Conservation (phyloP, 2,113 vertebrate genomes). For the Sarotherodon lohbergeri region DNA sequence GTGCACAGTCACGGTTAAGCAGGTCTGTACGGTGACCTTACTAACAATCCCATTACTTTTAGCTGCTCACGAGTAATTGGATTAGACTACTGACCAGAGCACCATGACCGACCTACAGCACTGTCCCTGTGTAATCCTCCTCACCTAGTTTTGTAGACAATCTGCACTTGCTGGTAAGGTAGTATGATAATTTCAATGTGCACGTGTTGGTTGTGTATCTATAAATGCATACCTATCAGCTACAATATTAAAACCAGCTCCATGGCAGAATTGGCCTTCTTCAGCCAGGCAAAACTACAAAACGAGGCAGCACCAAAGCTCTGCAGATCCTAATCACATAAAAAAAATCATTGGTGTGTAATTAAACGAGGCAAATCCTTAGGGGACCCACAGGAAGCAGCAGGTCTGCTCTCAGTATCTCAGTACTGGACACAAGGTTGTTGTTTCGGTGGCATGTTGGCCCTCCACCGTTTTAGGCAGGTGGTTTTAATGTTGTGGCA, state of each 20-base stretch:
- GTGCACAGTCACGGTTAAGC: neutral
- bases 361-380: neutral
- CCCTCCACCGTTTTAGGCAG: neutral
- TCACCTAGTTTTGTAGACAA: neutral
- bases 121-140: constrained; percentile 13
- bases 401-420: neutral
- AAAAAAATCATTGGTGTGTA: neutral
- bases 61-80: constrained; percentile 40
- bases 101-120: neutral
- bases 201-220: neutral
- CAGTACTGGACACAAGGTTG: neutral
- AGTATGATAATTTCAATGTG: neutral
- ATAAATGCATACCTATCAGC: neutral
- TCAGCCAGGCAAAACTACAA: neutral
- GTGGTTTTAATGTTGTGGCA: neutral
- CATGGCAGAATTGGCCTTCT: neutral
- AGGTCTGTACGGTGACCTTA: neutral
- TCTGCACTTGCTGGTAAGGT: neutral
- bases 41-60: constrained; percentile 42
- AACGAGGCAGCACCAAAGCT: neutral
- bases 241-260: neutral
- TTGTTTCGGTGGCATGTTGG: neutral
- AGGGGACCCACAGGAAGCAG: neutral
- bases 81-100: constrained; percentile 36
- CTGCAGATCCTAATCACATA: neutral